phyloP scores from a whole-genome alignment of 2,888 invertebrate species.

The Criorhina ranunculi region DNA sequence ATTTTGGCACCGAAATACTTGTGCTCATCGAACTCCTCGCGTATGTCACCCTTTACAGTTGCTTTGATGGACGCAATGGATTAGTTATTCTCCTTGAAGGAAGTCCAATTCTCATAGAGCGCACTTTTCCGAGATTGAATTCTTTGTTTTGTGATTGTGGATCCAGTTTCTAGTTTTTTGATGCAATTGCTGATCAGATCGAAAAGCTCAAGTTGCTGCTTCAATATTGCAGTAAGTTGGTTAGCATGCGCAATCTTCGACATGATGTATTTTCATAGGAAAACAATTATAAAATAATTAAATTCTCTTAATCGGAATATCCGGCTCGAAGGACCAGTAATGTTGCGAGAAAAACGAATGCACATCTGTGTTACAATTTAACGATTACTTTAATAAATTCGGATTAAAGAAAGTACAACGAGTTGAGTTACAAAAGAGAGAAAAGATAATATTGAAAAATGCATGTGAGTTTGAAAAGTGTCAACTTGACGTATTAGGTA shows the following conservation, averaged over 20 bases:
- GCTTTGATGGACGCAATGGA: neutral
- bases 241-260: neutral
- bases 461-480: no score
- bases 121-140: neutral
- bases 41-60: neutral
- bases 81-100: neutral
- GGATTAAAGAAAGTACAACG: no score
- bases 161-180: neutral
- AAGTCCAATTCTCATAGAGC: neutral
- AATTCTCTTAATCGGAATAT: neutral
- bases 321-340: slow-evolving; percentile 2
- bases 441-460: no score
- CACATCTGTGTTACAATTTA: no score
- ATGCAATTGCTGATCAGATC: neutral
- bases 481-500: no score
- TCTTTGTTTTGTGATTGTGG: neutral
- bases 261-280: neutral
- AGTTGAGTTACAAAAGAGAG: no score
- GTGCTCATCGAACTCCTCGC: neutral
- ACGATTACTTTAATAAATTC: no score
- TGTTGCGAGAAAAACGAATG: no score
- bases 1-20: neutral
- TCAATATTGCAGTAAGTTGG: neutral
- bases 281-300: neutral
- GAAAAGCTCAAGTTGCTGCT: slow-evolving; percentile 6